Evolutionary conservation across 2,888 invertebrate species (phyloP).

Genomic region (Drosophila quasianomalipes): DNA sequence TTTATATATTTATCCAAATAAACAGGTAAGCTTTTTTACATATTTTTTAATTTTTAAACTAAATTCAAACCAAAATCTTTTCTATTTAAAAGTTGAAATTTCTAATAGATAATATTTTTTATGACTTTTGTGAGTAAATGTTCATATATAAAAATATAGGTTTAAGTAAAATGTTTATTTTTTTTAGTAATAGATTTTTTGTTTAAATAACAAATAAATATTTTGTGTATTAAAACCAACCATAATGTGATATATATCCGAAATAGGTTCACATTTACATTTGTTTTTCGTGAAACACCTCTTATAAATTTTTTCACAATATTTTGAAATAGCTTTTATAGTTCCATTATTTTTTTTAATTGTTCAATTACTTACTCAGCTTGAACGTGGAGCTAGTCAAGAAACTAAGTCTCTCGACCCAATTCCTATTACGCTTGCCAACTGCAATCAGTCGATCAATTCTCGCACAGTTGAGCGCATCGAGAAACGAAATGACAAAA

Average conservation of each 20-base stretch:
- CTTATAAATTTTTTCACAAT: not conserved
- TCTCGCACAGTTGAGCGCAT: slow-evolving; percentile 1
- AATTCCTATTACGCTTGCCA: slow-evolving; percentile 22
- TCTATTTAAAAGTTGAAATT: rapidly evolving
- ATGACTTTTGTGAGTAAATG: not conserved
- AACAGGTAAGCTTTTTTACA: not conserved
- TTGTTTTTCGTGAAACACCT: not conserved
- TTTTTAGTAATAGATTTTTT: not conserved
- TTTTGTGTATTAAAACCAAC: not conserved
- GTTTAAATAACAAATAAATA: not conserved
- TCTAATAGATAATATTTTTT: not conserved
- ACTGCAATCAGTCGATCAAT: slow-evolving; percentile 29
- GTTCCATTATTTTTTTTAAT: too few relatives aligned
- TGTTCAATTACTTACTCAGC: slow-evolving; percentile 12
- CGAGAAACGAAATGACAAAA: slow-evolving; percentile 16
- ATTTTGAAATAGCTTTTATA: not conserved
- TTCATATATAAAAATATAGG: not conserved
- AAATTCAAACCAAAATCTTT: not conserved
- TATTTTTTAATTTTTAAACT: not conserved
- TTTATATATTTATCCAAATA: not conserved
- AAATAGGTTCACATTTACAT: not conserved
- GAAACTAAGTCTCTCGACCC: slow-evolving; percentile 10
- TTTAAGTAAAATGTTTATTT: not conserved
- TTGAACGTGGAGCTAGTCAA: not conserved
- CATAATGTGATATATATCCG: not conserved